These are phyloP conservation scores for Megaustenia siamemsis DNA, from an alignment of 2,888 invertebrate genomes.

Conservation along the genomic window DNA sequence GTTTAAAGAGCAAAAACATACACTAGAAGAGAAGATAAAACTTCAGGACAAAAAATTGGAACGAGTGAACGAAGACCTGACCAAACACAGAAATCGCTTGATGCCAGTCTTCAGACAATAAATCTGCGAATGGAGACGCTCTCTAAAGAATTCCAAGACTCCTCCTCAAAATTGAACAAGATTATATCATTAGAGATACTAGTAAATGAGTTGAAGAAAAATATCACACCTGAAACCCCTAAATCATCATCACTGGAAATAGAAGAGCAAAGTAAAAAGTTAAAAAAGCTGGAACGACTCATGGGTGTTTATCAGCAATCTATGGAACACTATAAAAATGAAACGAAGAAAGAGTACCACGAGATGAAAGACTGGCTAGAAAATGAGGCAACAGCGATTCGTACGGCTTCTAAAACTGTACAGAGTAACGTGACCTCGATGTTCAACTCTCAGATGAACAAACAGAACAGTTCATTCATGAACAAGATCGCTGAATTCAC, in stretches of 20 bases:
- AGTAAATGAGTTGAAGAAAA: slow-evolving; percentile 59
- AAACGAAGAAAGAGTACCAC: slow-evolving; percentile 56
- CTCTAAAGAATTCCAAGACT: slow-evolving; percentile 54
- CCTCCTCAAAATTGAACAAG: slow-evolving; percentile 50
- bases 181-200: slow-evolving; percentile 47
- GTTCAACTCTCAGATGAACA: slow-evolving; percentile 15
- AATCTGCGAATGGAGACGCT: slow-evolving; percentile 55
- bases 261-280: slow-evolving; percentile 57
- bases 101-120: slow-evolving; percentile 44
- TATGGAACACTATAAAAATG: slow-evolving; percentile 63
- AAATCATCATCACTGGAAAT: slow-evolving; percentile 29
- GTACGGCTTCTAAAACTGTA: slow-evolving; percentile 44
- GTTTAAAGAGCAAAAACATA: slow-evolving; percentile 53
- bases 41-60: slow-evolving; percentile 49
- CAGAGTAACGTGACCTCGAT: slow-evolving; percentile 58
- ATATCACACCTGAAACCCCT: slow-evolving; percentile 43
- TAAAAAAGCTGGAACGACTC: slow-evolving; percentile 57
- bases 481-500: slow-evolving; percentile 9
- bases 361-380: slow-evolving; percentile 52
- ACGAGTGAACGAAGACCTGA: slow-evolving; percentile 5
- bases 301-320: slow-evolving; percentile 61
- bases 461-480: slow-evolving; percentile 48
- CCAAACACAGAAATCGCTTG: slow-evolving; percentile 27
- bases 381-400: slow-evolving; percentile 46
- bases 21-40: slow-evolving; percentile 53